Percentiles rank a stretch among this genome's conserved stretches.
Conservation (phyloP, 1,140 invertebrate species). For the Hyles vespertilio region DNA sequence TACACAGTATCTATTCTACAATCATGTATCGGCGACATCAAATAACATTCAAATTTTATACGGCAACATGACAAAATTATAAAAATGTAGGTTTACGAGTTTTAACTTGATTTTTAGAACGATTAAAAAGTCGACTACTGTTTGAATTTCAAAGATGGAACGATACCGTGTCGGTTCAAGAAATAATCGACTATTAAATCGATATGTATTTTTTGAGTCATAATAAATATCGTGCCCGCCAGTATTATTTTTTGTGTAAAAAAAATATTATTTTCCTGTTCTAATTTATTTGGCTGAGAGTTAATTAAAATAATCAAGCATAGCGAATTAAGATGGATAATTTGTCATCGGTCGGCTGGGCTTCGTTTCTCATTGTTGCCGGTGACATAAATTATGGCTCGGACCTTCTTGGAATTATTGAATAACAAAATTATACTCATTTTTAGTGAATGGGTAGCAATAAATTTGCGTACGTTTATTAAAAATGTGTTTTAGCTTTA, state of each 20-base stretch:
- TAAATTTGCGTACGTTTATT: conserved; percentile 37
- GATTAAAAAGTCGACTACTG: conserved; percentile 20
- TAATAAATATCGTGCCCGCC: neutral
- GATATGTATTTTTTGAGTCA: conserved; percentile 3
- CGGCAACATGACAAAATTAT: neutral
- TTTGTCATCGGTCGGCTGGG: conserved; percentile 50
- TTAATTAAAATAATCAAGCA: conserved; percentile 62
- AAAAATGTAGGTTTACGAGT: conserved; percentile 11
- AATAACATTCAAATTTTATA: neutral
- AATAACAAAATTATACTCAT: conserved; percentile 16
- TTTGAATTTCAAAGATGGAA: conserved; percentile 13
- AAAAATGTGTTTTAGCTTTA: conserved; percentile 17
- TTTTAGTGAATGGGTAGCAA: conserved; percentile 28
- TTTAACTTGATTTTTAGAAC: conserved; percentile 11
- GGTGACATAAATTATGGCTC: conserved; percentile 41
- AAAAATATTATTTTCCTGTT: conserved; percentile 4
- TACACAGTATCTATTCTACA: too few species aligned
- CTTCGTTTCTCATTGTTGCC: conserved; percentile 32
- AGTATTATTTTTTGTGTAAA: conserved; percentile 1
- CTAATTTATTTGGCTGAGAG: conserved; percentile 20
- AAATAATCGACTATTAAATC: neutral
- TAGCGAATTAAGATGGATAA: conserved; percentile 49
- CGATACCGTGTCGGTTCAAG: conserved; percentile 4
- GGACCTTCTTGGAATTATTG: conserved; percentile 46
- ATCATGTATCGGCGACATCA: neutral